Conservation (phyloP, 2,113 vertebrate species). For the Cynoglossus semilaevis region DNA sequence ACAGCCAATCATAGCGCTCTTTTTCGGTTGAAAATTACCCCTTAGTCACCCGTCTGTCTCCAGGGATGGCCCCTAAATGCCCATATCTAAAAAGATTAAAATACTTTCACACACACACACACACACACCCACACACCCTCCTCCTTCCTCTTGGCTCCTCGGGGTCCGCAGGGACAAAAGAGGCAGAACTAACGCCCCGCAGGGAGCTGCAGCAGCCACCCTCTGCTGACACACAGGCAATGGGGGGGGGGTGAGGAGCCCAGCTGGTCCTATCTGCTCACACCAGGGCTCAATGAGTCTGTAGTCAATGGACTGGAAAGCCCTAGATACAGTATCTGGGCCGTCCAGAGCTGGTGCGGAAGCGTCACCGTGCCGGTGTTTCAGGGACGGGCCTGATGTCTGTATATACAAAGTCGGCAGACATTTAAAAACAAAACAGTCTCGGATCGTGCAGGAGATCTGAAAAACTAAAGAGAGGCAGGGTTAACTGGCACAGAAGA, state of each 20-base stretch:
- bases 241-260: conserved; percentile 66
- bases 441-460: too few species aligned
- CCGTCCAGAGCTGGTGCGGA: conserved; percentile 64
- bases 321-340: conserved; percentile 65
- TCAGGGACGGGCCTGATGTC: too few species aligned
- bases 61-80: conserved; percentile 70
- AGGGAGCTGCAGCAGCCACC: conserved; percentile 58
- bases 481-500: too few species aligned
- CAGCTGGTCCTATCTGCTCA: conserved; percentile 75
- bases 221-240: conserved; percentile 50
- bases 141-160: conserved; percentile 54
- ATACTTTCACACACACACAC: conserved; percentile 54
- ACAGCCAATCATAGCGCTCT: conserved; percentile 74
- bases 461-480: too few species aligned
- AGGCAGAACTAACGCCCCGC: conserved; percentile 53
- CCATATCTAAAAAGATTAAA: too few species aligned
- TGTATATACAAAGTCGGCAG: too few species aligned
- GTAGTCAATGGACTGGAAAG: conserved; percentile 74
- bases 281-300: conserved; percentile 73
- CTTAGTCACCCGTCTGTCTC: conserved; percentile 73
- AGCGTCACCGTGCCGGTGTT: too few species aligned
- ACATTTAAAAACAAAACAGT: too few species aligned
- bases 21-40: conserved; percentile 76
- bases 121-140: conserved; percentile 35
- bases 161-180: conserved; percentile 61